Evolutionary conservation across 2,888 invertebrate species (phyloP).

Genomic region (Hecatera dysodea): DNA sequence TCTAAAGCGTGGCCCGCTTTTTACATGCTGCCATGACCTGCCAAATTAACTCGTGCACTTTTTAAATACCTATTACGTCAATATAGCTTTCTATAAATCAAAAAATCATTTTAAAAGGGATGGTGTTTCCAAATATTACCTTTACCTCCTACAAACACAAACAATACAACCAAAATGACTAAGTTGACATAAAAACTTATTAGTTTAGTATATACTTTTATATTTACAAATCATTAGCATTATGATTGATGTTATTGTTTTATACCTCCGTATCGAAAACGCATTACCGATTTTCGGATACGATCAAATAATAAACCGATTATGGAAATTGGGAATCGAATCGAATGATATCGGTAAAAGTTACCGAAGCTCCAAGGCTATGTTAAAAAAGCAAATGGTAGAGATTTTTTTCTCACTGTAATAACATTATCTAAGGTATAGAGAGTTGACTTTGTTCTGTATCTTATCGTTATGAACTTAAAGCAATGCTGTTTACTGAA

Average conservation of each 20-base stretch:
- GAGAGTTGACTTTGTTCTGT: neutral
- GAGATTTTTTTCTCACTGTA: neutral
- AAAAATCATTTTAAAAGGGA: too few species aligned
- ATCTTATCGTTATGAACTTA: neutral
- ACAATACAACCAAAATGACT: too few species aligned
- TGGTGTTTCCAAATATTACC: too few species aligned
- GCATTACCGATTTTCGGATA: constrained; percentile 6
- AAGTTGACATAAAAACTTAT: too few species aligned
- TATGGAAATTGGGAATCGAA: constrained; percentile 25
- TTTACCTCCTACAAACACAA: too few species aligned
- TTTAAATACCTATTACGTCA: too few species aligned
- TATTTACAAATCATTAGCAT: neutral
- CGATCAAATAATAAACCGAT: constrained; percentile 25
- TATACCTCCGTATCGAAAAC: constrained; percentile 1
- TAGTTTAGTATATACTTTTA: too few species aligned
- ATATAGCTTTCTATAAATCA: too few species aligned
- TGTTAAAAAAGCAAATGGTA: constrained; percentile 24
- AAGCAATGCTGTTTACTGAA: neutral
- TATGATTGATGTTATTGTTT: neutral
- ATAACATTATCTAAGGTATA: constrained; percentile 14
- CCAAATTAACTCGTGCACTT: too few species aligned
- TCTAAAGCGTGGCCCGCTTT: too few species aligned
- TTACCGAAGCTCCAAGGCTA: constrained; percentile 7
- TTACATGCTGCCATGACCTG: too few species aligned
- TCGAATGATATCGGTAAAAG: neutral